phyloP scores from a whole-genome alignment of 2,113 vertebrate genomes.

The Elachura formosa region DNA sequence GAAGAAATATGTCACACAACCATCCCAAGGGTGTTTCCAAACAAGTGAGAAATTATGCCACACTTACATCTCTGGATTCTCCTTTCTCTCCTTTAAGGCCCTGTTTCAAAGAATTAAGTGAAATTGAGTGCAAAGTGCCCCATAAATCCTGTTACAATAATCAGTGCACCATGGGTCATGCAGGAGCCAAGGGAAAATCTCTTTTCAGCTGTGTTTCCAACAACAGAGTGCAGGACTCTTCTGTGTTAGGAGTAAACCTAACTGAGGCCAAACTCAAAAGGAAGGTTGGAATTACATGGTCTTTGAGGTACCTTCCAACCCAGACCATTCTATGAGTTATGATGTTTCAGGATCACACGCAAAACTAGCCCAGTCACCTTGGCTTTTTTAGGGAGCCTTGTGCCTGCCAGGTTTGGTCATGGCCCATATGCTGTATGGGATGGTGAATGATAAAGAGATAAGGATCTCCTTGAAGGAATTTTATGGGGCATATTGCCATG shows the following conservation, averaged over 20 bases:
- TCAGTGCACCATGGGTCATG: rapidly evolving
- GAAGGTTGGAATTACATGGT: background rate
- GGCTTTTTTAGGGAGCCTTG: background rate
- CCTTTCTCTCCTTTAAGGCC: slow-evolving; percentile 86
- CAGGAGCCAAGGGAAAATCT: background rate
- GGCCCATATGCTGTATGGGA: background rate
- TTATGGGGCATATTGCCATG: background rate
- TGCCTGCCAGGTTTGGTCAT: background rate
- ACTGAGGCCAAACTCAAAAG: background rate
- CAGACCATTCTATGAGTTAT: background rate
- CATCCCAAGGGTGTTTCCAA: background rate
- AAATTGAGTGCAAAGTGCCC: background rate
- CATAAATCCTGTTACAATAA: background rate
- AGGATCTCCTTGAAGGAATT: background rate
- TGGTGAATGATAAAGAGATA: background rate
- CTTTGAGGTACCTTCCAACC: background rate
- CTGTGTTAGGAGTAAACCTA: background rate
- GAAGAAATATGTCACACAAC: background rate
- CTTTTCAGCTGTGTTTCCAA: background rate
- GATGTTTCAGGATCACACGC: background rate
- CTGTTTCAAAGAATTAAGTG: slow-evolving; percentile 60
- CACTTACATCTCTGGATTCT: slow-evolving; percentile 75
- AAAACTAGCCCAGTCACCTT: background rate
- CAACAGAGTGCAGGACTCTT: background rate
- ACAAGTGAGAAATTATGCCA: background rate